These are phyloP conservation scores for Oligia strigilis DNA, from an alignment of 2,888 invertebrate species.

Conservation along the genomic window DNA sequence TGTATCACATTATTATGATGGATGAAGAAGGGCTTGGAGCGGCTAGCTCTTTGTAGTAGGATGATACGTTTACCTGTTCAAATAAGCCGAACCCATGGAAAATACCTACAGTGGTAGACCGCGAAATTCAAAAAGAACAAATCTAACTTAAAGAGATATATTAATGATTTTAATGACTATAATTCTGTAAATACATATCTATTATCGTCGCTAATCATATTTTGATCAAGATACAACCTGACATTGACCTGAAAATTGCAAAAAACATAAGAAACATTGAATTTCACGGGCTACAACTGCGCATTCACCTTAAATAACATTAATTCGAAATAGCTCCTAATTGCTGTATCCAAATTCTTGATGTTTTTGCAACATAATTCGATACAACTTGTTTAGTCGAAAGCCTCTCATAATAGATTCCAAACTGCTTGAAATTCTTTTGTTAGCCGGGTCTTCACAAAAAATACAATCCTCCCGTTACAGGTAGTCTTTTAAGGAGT, in stretches of 20 bases:
- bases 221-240: no score
- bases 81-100: slow-evolving; percentile 21
- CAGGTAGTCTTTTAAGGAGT: slow-evolving; percentile 52
- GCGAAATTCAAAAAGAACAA: no score
- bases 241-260: no score
- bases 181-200: no score
- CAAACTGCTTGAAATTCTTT: slow-evolving; percentile 29
- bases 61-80: slow-evolving; percentile 25
- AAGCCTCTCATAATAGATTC: slow-evolving; percentile 13
- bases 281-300: no score
- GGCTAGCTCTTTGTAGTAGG: slow-evolving; percentile 31
- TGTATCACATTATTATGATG: slow-evolving; percentile 41
- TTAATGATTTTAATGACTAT: no score
- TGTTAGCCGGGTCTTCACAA: slow-evolving; percentile 6
- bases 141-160: no score
- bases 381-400: background rate
- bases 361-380: background rate
- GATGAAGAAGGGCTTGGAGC: slow-evolving; percentile 33
- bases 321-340: background rate
- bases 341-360: slow-evolving; percentile 3
- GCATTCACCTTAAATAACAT: no score
- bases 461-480: slow-evolving; percentile 27
- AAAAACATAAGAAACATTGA: no score
- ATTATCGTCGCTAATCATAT: no score
- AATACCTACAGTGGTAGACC: background rate